phyloP scores from a whole-genome alignment of 2,113 vertebrate species.

The Loxodonta africana region DNA sequence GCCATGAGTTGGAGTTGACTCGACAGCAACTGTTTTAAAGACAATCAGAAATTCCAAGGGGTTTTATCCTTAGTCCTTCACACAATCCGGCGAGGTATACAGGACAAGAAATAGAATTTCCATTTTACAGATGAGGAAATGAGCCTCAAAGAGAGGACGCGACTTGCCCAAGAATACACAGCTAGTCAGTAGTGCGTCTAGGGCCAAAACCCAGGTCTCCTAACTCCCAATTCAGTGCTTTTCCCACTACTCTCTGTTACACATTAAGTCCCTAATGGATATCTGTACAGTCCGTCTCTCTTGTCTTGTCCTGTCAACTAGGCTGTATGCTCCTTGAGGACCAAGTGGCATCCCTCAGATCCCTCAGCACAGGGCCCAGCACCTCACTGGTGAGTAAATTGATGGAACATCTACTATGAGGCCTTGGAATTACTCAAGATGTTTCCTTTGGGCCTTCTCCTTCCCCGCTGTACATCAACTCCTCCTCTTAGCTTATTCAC shows the following conservation, averaged over 20 bases:
- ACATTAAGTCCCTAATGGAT: neutral
- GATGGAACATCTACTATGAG: neutral
- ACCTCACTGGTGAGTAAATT: neutral
- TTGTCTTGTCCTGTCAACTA: neutral
- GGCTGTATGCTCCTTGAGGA: neutral
- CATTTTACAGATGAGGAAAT: slow-evolving; percentile 11
- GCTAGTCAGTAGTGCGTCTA: neutral
- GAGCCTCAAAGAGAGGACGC: neutral
- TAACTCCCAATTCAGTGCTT: neutral
- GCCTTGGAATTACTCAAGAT: neutral
- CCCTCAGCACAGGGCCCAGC: neutral
- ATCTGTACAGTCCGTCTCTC: neutral
- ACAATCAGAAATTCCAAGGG: neutral
- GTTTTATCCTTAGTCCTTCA: neutral
- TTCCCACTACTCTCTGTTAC: neutral
- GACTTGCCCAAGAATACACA: neutral
- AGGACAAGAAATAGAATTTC: neutral
- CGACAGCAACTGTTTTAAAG: neutral
- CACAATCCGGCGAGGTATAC: neutral
- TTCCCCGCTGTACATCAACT: neutral
- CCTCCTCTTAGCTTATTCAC: neutral
- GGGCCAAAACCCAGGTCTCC: neutral
- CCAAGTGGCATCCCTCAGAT: neutral
- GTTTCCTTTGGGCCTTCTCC: neutral
- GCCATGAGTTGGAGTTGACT: neutral